These are phyloP conservation scores for Acrocephalus arundinaceus DNA, from an alignment of 2,113 vertebrate species.

Conservation along the genomic window DNA sequence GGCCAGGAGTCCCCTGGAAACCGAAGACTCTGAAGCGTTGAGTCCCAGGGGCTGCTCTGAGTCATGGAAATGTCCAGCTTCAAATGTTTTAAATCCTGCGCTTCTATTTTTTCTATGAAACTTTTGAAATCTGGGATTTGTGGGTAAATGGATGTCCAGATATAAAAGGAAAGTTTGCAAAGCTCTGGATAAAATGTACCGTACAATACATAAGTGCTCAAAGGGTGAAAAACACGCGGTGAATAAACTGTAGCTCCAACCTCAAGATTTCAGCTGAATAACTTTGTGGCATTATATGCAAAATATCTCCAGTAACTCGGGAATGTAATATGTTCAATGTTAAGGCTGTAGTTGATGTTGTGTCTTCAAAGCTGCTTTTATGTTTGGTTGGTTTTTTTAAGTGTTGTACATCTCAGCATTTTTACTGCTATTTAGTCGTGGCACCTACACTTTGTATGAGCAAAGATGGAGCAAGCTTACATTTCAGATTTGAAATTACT, in stretches of 20 bases:
- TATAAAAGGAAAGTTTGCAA: background rate
- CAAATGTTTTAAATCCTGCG: conserved; percentile 16
- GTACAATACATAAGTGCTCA: background rate
- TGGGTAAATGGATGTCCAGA: conserved; percentile 41
- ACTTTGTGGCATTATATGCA: conserved; percentile 78
- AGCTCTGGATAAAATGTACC: conserved; percentile 28
- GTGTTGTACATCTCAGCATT: conserved; percentile 80
- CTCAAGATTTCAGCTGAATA: conserved; percentile 57
- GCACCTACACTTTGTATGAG: conserved; percentile 69
- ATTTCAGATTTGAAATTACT: conserved; percentile 52
- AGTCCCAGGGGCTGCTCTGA: background rate
- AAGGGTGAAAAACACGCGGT: background rate
- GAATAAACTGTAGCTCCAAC: conserved; percentile 48
- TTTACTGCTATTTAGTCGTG: conserved; percentile 66
- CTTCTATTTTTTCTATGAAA: conserved; percentile 59
- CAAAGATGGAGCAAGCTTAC: conserved; percentile 43
- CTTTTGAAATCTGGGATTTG: conserved; percentile 55
- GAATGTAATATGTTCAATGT: conserved; percentile 78
- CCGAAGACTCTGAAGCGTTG: background rate
- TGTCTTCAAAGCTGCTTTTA: conserved; percentile 81
- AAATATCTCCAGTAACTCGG: conserved; percentile 73
- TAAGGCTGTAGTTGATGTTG: conserved; percentile 75
- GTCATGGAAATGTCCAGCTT: background rate
- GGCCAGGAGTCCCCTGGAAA: background rate
- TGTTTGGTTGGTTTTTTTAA: conserved; percentile 37